phyloP scores from a whole-genome alignment of 1,140 invertebrate species.

The Choristoneura fumiferana region DNA sequence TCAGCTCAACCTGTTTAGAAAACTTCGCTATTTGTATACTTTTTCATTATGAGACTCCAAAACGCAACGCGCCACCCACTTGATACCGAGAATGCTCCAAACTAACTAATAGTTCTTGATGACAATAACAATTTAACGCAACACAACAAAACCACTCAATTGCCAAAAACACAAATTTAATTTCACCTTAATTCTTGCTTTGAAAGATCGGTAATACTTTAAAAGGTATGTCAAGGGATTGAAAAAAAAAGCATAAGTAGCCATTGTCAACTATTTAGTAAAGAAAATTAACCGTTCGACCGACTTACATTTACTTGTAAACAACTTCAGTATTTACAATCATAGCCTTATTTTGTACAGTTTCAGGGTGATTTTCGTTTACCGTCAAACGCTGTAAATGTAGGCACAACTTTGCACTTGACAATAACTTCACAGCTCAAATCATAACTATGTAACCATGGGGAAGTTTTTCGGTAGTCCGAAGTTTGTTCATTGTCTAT shows the following conservation, averaged over 20 bases:
- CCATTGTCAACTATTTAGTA: conserved; percentile 11
- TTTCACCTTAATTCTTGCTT: background rate
- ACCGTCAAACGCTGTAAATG: no score
- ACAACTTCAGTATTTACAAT: background rate
- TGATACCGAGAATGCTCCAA: conserved; percentile 2
- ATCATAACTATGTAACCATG: conserved; percentile 38
- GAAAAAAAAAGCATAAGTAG: conserved; percentile 6
- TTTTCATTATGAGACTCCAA: no score
- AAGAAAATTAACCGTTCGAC: conserved; percentile 16
- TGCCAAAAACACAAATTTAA: background rate
- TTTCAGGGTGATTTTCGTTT: background rate
- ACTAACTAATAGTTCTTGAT: conserved; percentile 6
- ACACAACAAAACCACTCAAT: conserved; percentile 8
- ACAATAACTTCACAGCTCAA: conserved; percentile 33
- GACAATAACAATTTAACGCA: conserved; percentile 13
- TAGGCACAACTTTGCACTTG: background rate
- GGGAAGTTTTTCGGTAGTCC: conserved; percentile 35
- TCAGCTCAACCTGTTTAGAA: no score
- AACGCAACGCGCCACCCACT: conserved; percentile 10
- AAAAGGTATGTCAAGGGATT: conserved; percentile 13
- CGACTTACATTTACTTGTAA: background rate
- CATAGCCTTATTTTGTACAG: background rate
- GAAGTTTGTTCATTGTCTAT: conserved; percentile 9
- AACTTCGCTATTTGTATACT: no score
- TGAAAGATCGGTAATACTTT: conserved; percentile 3